Percentiles rank a stretch among this genome's conserved stretches.
These are phyloP conservation scores for Bradypodion pumilum DNA, from an alignment of 2,797 vertebrate species.

Conservation along the genomic window DNA sequence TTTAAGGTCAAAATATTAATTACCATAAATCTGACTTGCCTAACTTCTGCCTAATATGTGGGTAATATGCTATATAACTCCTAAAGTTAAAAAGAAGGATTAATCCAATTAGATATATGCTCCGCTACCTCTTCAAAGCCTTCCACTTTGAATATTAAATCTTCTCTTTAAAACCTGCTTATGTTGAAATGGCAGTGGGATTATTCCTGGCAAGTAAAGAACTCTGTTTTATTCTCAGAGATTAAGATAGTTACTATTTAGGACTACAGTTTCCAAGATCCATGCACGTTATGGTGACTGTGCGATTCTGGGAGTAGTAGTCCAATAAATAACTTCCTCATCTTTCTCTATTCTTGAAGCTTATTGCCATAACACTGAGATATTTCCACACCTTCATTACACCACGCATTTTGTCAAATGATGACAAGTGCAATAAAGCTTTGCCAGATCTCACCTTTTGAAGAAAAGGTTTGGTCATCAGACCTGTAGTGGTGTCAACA, in stretches of 20 bases:
- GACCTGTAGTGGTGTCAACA: not conserved
- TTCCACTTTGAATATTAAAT: slow-evolving; percentile 62
- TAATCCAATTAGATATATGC: slow-evolving; percentile 59
- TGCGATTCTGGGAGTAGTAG: too few species aligned
- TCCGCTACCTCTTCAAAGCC: slow-evolving; percentile 50
- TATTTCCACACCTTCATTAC: not conserved
- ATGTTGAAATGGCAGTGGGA: slow-evolving; percentile 51
- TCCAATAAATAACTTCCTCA: too few species aligned
- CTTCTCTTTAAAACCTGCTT: slow-evolving; percentile 44
- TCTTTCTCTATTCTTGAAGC: too few species aligned
- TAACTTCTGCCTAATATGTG: slow-evolving; percentile 37
- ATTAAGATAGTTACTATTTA: not conserved
- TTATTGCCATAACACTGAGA: slow-evolving; percentile 15
- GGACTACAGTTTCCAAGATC: too few species aligned
- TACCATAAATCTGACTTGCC: slow-evolving; percentile 38
- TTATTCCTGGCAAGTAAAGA: slow-evolving; percentile 43
- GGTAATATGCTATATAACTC: slow-evolving; percentile 26
- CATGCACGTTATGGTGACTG: too few species aligned
- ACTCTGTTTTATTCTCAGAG: slow-evolving; percentile 48
- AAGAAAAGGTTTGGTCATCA: not conserved
- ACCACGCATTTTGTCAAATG: not conserved
- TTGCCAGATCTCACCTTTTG: not conserved
- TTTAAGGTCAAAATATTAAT: slow-evolving; percentile 51
- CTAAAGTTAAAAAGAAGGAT: slow-evolving; percentile 44
- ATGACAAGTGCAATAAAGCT: not conserved